Percentiles rank a stretch among this genome's conserved stretches.
Conservation (phyloP, 2,797 vertebrate species). For the Cottoperca gobio region DNA sequence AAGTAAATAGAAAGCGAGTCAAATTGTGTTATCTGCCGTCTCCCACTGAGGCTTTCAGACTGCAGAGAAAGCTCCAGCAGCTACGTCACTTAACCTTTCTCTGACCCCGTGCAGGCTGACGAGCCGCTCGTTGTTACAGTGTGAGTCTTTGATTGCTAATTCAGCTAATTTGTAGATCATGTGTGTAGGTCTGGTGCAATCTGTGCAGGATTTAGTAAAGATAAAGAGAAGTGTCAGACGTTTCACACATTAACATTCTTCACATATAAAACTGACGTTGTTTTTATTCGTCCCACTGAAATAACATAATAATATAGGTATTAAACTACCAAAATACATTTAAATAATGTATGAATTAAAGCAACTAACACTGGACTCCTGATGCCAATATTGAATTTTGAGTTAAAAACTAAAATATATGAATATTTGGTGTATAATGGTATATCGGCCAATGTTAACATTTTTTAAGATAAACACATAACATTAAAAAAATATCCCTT, state of each 20-base stretch:
- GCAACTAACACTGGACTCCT: no score
- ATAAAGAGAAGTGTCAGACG: not conserved
- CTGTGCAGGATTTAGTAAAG: not conserved
- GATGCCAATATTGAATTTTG: not conserved
- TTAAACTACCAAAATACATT: not conserved
- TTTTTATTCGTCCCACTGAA: not conserved
- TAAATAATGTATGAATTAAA: not conserved
- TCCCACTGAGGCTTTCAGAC: conserved; percentile 86
- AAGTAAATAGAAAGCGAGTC: conserved; percentile 81
- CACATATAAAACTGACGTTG: not conserved
- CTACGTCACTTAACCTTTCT: conserved; percentile 39
- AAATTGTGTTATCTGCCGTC: conserved; percentile 82
- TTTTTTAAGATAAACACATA: no score
- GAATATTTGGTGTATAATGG: no score
- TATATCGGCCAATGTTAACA: no score
- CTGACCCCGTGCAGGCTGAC: conserved; percentile 39
- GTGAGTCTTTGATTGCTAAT: not conserved
- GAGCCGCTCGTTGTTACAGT: not conserved
- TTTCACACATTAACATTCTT: not conserved
- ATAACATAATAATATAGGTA: not conserved
- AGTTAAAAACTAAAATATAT: no score
- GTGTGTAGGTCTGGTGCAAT: not conserved
- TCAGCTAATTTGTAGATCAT: not conserved
- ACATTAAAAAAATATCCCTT: no score
- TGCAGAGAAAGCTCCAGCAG: conserved; percentile 51